phyloP scores from a whole-genome alignment of 2,797 vertebrate genomes.

The Hydrophis major region DNA sequence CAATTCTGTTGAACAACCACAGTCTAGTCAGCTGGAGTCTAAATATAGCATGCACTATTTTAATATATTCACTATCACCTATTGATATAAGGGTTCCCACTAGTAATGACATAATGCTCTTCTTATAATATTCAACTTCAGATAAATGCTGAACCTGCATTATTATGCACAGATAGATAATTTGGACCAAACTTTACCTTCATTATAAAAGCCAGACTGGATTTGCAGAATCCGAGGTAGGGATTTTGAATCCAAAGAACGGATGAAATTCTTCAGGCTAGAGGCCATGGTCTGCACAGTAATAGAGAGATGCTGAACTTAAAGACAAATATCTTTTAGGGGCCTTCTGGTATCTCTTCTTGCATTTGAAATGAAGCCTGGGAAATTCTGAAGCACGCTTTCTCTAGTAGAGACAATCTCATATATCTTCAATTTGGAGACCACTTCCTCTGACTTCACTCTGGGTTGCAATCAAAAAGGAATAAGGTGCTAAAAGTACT shows the following conservation, averaged over 20 bases:
- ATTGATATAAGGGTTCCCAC: not conserved
- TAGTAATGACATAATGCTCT: not conserved
- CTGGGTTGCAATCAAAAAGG: conserved; percentile 37
- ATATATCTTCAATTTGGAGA: conserved; percentile 41
- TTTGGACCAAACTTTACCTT: conserved; percentile 70
- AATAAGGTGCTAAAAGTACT: not conserved
- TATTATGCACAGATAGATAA: conserved; percentile 16
- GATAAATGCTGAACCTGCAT: not conserved
- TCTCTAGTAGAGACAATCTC: conserved; percentile 16
- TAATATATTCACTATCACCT: not conserved
- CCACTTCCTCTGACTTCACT: conserved; percentile 57
- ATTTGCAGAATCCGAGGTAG: conserved; percentile 82
- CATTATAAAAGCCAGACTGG: conserved; percentile 81
- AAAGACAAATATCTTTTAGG: not conserved
- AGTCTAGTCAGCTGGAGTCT: not conserved
- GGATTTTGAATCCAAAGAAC: conserved; percentile 73
- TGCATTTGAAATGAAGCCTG: fast-evolving
- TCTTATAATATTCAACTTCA: not conserved
- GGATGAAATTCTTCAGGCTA: conserved; percentile 76
- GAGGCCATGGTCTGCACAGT: conserved; percentile 69
- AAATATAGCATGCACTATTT: not conserved
- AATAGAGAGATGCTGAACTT: not conserved
- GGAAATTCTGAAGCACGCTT: not conserved
- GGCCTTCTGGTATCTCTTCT: not conserved
- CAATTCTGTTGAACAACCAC: not conserved